These are phyloP conservation scores for Cerastoderma edule DNA, from an alignment of 2,888 invertebrate genomes.

Conservation along the genomic window DNA sequence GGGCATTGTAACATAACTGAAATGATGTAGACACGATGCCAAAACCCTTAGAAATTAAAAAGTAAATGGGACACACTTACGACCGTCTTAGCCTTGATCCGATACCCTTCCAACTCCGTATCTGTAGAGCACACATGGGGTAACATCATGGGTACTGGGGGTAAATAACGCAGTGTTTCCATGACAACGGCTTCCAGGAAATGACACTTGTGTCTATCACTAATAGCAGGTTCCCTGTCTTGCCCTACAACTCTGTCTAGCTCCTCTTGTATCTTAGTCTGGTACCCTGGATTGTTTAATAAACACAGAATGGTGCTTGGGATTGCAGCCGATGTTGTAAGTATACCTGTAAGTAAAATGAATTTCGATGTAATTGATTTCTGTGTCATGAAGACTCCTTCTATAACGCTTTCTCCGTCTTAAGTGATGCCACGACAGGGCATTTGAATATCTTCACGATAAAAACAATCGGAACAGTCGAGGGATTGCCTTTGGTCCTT, in stretches of 20 bases:
- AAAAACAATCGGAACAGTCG: not conserved
- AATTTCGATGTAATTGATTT: not conserved
- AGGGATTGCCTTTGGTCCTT: not conserved
- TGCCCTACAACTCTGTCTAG: conserved; percentile 1
- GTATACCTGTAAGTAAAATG: not conserved
- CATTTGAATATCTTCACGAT: not conserved
- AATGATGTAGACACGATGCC: too few species aligned
- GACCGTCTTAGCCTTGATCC: not conserved
- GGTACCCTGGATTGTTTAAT: not conserved
- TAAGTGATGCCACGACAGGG: not conserved
- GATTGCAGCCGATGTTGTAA: conserved; percentile 3
- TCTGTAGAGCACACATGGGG: conserved; percentile 9
- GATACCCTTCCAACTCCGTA: conserved; percentile 4
- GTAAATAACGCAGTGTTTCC: conserved; percentile 14
- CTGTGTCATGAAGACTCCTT: too few species aligned
- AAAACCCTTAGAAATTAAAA: too few species aligned
- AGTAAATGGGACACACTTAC: too few species aligned
- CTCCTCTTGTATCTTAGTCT: conserved; percentile 7
- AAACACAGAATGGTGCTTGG: conserved; percentile 17
- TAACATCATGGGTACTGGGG: not conserved
- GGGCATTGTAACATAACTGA: too few species aligned
- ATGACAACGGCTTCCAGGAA: conserved; percentile 12
- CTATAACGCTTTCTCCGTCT: not conserved
- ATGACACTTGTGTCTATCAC: not conserved
- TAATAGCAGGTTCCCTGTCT: not conserved